phyloP scores from a whole-genome alignment of 2,113 vertebrate species.

The Saimiri boliviensis region DNA sequence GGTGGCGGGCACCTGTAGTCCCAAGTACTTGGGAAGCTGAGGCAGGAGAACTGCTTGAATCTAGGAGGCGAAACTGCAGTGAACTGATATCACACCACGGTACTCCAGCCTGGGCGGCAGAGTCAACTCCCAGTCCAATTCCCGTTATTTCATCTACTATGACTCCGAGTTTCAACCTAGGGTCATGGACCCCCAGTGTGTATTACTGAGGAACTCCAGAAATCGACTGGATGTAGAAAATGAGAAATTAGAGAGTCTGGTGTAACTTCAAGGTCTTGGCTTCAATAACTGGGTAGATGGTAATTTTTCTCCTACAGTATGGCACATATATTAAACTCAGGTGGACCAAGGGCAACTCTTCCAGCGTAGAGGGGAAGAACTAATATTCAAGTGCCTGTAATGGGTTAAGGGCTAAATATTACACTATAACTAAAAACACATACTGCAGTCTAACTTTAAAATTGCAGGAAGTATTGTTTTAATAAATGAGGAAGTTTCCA shows the following conservation, averaged over 20 bases:
- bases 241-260: not conserved
- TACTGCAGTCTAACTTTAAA: not conserved
- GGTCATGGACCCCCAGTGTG: not conserved
- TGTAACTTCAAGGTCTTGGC: not conserved
- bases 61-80: too few relatives aligned
- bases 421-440: not conserved
- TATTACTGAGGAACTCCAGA: not conserved
- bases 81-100: too few relatives aligned
- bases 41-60: too few relatives aligned
- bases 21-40: too few relatives aligned
- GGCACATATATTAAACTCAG: not conserved
- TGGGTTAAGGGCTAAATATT: not conserved
- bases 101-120: too few relatives aligned
- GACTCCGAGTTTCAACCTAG: not conserved
- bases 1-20: too few relatives aligned
- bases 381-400: not conserved
- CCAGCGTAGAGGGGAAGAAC: not conserved
- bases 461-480: not conserved
- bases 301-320: not conserved
- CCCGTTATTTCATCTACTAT: not conserved
- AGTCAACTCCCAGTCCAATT: conserved; percentile 31
- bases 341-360: not conserved
- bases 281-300: not conserved
- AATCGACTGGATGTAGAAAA: conserved; percentile 24
- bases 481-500: conserved; percentile 36